A percentile compares a stretch with the other conserved stretches of the same genome.
Evolutionary conservation across 2,888 invertebrate genomes (phyloP).

Genomic region (Xestia ashworthii): DNA sequence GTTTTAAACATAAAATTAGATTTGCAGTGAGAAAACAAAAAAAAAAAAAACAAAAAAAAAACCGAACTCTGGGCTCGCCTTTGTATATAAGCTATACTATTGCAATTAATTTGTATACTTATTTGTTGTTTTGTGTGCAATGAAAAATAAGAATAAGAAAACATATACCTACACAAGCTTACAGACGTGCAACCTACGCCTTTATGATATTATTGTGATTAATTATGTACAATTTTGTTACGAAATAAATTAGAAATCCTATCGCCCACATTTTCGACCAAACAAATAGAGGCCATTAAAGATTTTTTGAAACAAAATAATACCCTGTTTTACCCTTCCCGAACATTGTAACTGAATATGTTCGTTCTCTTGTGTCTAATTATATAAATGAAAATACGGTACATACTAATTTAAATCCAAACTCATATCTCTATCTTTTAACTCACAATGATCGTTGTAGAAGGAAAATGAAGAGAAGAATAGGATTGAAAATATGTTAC

Average conservation of each 20-base stretch:
- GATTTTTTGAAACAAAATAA: neutral
- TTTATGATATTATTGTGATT: too few relatives aligned
- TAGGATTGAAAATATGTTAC: constrained; percentile 8
- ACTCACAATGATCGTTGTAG: neutral
- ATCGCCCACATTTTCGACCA: neutral
- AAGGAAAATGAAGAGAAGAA: neutral
- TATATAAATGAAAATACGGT: constrained; percentile 4
- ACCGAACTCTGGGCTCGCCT: too few relatives aligned
- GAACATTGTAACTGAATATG: neutral
- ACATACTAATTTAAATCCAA: constrained; percentile 14
- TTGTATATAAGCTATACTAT: too few relatives aligned
- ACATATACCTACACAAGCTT: too few relatives aligned
- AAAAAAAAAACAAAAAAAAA: too few relatives aligned
- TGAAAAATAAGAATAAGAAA: too few relatives aligned
- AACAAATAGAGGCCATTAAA: neutral
- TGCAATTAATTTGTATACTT: too few relatives aligned
- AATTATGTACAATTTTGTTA: neutral
- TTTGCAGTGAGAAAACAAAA: too few relatives aligned
- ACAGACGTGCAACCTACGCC: too few relatives aligned
- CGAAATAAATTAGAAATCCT: neutral
- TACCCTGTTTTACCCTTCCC: neutral
- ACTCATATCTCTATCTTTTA: constrained; percentile 6
- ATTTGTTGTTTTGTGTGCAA: too few relatives aligned
- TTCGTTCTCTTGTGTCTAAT: neutral
- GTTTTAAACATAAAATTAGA: too few relatives aligned